These are phyloP conservation scores for Congeria kusceri DNA, from an alignment of 2,888 invertebrate genomes.

Conservation along the genomic window DNA sequence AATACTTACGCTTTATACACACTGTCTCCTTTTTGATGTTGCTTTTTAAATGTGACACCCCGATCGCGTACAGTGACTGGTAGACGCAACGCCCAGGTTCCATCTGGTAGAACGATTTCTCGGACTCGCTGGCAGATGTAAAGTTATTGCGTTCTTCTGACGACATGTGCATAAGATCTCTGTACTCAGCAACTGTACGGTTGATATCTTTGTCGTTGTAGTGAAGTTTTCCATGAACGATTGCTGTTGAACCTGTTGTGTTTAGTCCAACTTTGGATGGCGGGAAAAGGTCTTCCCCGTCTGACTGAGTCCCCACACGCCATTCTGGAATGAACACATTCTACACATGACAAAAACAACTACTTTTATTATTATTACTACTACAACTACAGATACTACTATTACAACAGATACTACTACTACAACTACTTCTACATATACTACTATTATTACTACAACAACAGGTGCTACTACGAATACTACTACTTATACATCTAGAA, in stretches of 20 bases:
- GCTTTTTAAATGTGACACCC: constrained; percentile 64
- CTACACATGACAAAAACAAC: too few relatives aligned
- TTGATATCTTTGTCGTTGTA: constrained; percentile 53
- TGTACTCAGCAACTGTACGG: constrained; percentile 55
- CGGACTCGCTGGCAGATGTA: constrained; percentile 2
- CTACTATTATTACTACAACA: too few relatives aligned
- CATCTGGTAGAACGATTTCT: constrained; percentile 55
- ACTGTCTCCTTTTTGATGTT: constrained; percentile 48
- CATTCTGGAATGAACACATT: constrained; percentile 51
- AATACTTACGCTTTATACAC: constrained; percentile 68
- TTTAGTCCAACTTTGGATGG: constrained; percentile 57
- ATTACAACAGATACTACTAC: too few relatives aligned
- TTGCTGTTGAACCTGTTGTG: constrained; percentile 50
- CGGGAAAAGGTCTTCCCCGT: constrained; percentile 63
- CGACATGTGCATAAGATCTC: constrained; percentile 46
- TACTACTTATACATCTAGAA: too few relatives aligned
- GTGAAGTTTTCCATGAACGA: constrained; percentile 62
- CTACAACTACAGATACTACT: too few relatives aligned
- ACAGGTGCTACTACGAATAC: too few relatives aligned
- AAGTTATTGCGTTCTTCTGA: constrained; percentile 31
- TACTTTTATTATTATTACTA: too few relatives aligned
- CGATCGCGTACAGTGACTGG: constrained; percentile 62
- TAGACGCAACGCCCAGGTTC: constrained; percentile 71
- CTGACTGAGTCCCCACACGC: constrained; percentile 60
- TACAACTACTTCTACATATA: too few relatives aligned